Conservation (phyloP, 2,113 vertebrate genomes). For the Hyperopisus bebe region DNA sequence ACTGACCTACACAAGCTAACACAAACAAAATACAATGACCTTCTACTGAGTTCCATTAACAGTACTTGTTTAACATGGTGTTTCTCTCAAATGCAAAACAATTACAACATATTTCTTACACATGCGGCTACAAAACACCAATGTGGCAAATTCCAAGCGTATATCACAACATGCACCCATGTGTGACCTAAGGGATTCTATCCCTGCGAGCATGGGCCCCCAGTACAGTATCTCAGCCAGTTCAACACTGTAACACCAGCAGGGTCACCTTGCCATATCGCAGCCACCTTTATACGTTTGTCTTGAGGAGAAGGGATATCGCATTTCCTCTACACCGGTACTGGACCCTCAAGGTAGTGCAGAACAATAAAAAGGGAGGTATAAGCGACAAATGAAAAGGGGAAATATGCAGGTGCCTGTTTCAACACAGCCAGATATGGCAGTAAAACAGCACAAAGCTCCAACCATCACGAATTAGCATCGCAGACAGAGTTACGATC, state of each 20-base stretch:
- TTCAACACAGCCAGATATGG: conserved; percentile 32
- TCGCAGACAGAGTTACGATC: conserved; percentile 1
- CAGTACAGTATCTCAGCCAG: background rate
- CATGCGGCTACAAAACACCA: background rate
- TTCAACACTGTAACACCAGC: background rate
- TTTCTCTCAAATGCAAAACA: background rate
- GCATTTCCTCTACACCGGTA: background rate
- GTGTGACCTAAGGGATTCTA: background rate
- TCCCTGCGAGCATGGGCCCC: background rate
- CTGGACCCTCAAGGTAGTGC: conserved; percentile 14
- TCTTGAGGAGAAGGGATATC: background rate
- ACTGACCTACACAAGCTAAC: background rate
- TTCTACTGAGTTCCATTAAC: background rate
- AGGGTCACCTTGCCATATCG: background rate
- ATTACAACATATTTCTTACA: background rate
- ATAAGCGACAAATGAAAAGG: conserved; percentile 35
- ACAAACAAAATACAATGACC: background rate
- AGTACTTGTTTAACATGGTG: background rate
- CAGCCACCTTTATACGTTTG: background rate
- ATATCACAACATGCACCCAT: background rate
- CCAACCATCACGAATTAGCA: conserved; percentile 24
- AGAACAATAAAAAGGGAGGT: conserved; percentile 32
- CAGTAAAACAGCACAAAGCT: conserved; percentile 12
- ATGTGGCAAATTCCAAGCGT: background rate
- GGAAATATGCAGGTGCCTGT: conserved; percentile 43